Conservation (phyloP, 2,797 vertebrate species). For the Micrastur ruficollis region DNA sequence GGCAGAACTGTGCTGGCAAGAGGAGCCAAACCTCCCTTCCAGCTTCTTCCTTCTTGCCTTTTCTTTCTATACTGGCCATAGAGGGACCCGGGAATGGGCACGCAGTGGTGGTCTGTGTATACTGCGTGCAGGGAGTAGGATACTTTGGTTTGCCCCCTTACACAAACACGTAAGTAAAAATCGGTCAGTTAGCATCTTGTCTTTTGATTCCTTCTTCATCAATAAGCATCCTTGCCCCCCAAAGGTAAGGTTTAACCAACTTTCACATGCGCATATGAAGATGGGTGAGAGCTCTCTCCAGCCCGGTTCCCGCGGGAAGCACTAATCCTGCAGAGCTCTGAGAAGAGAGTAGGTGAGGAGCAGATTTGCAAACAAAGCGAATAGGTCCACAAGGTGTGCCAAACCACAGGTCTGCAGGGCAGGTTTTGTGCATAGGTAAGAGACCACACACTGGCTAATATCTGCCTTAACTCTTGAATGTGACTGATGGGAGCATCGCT, state of each 20-base stretch:
- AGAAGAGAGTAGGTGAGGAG: background rate
- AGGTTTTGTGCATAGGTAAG: background rate
- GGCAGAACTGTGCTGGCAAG: background rate
- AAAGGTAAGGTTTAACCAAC: background rate
- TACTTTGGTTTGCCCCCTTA: background rate
- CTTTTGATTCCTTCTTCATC: background rate
- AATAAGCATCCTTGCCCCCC: background rate
- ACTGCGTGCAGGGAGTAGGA: background rate
- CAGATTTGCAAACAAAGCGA: background rate
- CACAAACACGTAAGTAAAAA: background rate
- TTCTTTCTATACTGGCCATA: background rate
- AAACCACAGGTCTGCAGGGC: background rate
- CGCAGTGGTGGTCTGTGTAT: background rate
- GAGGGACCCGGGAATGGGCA: background rate
- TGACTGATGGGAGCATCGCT: background rate
- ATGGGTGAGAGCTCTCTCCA: background rate
- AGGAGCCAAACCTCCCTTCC: background rate
- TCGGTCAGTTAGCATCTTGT: background rate
- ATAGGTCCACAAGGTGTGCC: background rate
- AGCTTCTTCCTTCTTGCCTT: background rate
- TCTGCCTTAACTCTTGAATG: background rate
- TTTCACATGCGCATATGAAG: background rate
- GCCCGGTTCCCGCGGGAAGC: background rate
- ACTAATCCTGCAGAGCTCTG: background rate
- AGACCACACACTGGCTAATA: background rate